Base-by-base conservation (phyloP, 2,888 invertebrate species). In the Coremacera marginata region DNA sequence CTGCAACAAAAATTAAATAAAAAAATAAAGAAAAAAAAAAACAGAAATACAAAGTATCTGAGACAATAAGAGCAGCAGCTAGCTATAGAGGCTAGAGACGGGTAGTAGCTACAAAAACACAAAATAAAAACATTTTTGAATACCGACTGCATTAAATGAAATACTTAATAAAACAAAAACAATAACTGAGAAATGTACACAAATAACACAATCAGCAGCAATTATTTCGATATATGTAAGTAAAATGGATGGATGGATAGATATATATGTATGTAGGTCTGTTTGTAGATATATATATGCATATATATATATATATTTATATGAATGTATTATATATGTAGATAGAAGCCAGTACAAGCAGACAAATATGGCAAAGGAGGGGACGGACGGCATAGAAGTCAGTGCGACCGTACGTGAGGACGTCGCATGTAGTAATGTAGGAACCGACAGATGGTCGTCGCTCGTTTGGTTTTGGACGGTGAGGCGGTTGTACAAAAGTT, bases 151-250 rank as follows among this genome's bases (percentile, higher is more conserved):
- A 51, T 25, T 51, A 51, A 49, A 63, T 63, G 63, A 68, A 68
- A 68, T 51, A 68, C 37, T 51, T 67, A 74, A 74, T 22, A 67
- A 55, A 67, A 67, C 49, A 63, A 74, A 74, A 72, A 72, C 44
- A 57, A 72, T 52, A 72, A 44, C 44, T 44, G 44, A 52, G 34
- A 71, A 70, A 49, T 16, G 70, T 51, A 71, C 65, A 70, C 60
- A 72, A 71, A 77, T 77, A 72, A 60, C 70, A 67, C 77, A 77
- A 70, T 70, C 77, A 74, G 25, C 73, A 70, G 77, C 73, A 77
- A 77, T 77, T 77, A 77, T 77, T 77, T 44, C 77, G 68, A 74
- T 73, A 77, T 52, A 77, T 70, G 67, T 37, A 70, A 70, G 73
- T 70, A 14, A 27, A 11, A 27, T 55, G 52, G 70, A 70, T n/a